Evolutionary conservation across 1,140 invertebrate species (phyloP), one percentile per base, ranked within the genome.

Genomic region (Parasteatoda tepidariorum): DNA sequence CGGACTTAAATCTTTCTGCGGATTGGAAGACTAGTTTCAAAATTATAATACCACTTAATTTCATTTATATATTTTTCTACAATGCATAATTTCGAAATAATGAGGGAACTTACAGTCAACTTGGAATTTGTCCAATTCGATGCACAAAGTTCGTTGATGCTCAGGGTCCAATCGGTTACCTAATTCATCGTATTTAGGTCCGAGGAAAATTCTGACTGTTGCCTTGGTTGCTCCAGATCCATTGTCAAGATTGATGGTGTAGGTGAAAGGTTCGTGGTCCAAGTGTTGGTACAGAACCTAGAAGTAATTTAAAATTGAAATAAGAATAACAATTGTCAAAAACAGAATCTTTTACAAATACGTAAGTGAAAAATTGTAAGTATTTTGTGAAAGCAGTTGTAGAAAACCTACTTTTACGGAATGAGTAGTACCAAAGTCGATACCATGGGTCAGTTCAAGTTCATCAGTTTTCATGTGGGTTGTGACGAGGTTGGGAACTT

Each of bases 201-300:
- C 82, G 2, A 83, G 62, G 61, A 83, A 83, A 6, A 83, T 83
- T 48, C 82, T 33, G 1, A 83, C 82, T 4, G 82, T 83, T 18
- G 82, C 82, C 62, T 83, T 22, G 18, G 88, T 86, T 9, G 88
- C 86, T 0, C 90, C 91, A 0, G 89, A 89, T 30, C 90, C 91
- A 87, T 94, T 95, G 81, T 92, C 82, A 11, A 83, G 70, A 15
- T n/a, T 74, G 31, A 83, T 83, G 61, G 33, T 74, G 71, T 34
- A 83, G 7, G 70, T 67, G 48, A 83, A 83, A n/a, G 82, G 70
- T 57, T 83, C 82, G 11, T 83, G 82, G 22, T 83, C 82, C 61
- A 83, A 26, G 31, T 83, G 82, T n/a, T 89, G 88, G 62, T 83
- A 75, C 31, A 57, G 57, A 0, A 83, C 82, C 82, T 83, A 28